Conservation (phyloP, 2,888 invertebrate genomes). For the Acronicta psi region DNA sequence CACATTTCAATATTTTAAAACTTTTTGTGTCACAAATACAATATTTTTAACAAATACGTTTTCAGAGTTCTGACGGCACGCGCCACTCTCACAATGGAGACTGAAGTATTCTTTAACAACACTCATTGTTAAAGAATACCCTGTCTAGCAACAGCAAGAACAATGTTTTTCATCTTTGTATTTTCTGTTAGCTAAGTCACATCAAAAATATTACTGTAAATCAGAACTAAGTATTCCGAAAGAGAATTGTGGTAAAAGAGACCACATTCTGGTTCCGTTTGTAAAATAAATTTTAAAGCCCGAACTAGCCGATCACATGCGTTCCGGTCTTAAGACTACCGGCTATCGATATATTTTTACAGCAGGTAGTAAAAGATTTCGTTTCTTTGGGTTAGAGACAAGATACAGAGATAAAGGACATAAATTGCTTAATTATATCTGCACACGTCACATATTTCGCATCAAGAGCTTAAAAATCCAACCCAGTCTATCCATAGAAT, state of each 20-base stretch:
- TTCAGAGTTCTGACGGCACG: slow-evolving; percentile 3
- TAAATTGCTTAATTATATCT: no score
- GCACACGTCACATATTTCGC: no score
- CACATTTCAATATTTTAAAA: no score
- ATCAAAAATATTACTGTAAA: not conserved
- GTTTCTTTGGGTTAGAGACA: no score
- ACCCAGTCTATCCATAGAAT: no score
- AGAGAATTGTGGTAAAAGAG: no score
- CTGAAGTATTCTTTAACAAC: slow-evolving; percentile 12
- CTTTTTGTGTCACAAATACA: not conserved
- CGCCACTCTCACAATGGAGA: slow-evolving; percentile 10
- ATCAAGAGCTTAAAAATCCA: no score
- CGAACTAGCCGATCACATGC: slow-evolving; percentile 42
- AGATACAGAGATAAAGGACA: no score
- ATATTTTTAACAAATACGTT: slow-evolving; percentile 2
- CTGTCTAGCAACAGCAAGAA: slow-evolving; percentile 14
- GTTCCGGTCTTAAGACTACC: no score
- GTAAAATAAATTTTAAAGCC: no score
- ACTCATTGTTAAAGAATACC: slow-evolving; percentile 24
- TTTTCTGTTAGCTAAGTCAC: not conserved
- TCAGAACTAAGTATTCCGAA: not conserved
- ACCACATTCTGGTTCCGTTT: no score
- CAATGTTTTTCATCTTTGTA: slow-evolving; percentile 12
- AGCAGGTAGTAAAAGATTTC: not conserved
- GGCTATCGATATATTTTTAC: no score